Base-by-base conservation (phyloP, 64 coral and sea anemone genomes). In the Porites australiensis region DNA sequence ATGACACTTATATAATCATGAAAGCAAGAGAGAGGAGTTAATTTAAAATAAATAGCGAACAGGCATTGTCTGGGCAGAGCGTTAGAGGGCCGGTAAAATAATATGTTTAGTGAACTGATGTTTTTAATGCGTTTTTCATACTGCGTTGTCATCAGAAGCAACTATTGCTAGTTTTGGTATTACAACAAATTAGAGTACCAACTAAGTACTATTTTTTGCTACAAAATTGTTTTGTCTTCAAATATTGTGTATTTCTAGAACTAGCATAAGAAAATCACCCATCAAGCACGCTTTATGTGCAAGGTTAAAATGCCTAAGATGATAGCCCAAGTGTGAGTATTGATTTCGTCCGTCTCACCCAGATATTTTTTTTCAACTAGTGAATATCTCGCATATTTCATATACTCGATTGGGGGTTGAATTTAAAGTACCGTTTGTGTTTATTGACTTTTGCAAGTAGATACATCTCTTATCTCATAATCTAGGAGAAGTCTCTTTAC, bases 111-210 rank as follows among this genome's bases (percentile, higher is more conserved):
- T 68, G 15, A 84, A 19, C 10, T 8, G 6, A 11, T 84, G 60
- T 14, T 37, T 37, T 37, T 84, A 69, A 84, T 84, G 62, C 9
- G 63, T 84, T 84, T 84, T 69, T 19, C 81, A 84, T 51, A 68
- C 46, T 76, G 45, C 19, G 16, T 18, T 15, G 45, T 50, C 62
- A 64, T 9, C 13, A 64, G 61, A 10, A 18, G 13, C n/a, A 76
- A 50, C 73, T n/a, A n/a, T 75, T 75, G 46, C 47, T 50, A 50
- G 14, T 50, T 76, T 44, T 52, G 45, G 47, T 5, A 50, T 50
- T 76, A 50, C 27, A 37, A 13, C 6, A 46, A 73, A 37, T 9
- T 46, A 73, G 8, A 37, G 27, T 37, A 37, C 70, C 3, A 12
- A 57, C 8, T 47, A 10, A 46, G 23, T 50, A 76, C 15, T n/a